phyloP scores from a whole-genome alignment of 2,113 vertebrate genomes.

The Dinomys branickii region DNA sequence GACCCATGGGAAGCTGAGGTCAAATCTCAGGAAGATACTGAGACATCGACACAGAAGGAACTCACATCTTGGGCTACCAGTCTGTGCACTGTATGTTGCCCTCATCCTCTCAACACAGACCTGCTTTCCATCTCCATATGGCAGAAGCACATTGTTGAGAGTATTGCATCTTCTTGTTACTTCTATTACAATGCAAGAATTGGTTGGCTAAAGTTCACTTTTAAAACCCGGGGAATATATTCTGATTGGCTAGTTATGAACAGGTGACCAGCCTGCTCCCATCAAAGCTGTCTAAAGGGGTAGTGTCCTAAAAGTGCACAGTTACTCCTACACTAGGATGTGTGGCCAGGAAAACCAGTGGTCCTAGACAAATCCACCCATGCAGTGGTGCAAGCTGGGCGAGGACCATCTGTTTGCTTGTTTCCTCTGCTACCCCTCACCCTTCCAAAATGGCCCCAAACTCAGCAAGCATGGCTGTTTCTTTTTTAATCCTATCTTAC shows the following conservation, averaged over 20 bases:
- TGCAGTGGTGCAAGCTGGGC: neutral
- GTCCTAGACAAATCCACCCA: neutral
- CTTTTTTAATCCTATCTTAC: neutral
- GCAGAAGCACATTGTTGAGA: neutral
- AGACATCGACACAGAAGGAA: neutral
- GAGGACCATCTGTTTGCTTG: neutral
- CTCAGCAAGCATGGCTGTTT: neutral
- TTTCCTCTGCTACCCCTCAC: neutral
- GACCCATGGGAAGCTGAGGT: neutral
- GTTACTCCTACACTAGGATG: neutral
- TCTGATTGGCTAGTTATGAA: neutral
- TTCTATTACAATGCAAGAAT: neutral
- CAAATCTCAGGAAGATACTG: neutral
- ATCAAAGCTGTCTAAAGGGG: neutral
- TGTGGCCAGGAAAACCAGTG: neutral
- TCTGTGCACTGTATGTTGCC: neutral
- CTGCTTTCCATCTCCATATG: too few relatives aligned
- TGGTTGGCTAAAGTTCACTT: neutral
- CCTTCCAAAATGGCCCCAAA: neutral
- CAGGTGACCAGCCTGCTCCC: neutral
- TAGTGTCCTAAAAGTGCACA: neutral
- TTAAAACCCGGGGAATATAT: neutral
- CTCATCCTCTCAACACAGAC: neutral
- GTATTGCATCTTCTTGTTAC: neutral
- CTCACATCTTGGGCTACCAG: neutral